Percentiles rank a stretch among this genome's conserved stretches.
These are phyloP conservation scores for Colistium nudipinnis DNA, from an alignment of 2,113 vertebrate species.

Conservation along the genomic window DNA sequence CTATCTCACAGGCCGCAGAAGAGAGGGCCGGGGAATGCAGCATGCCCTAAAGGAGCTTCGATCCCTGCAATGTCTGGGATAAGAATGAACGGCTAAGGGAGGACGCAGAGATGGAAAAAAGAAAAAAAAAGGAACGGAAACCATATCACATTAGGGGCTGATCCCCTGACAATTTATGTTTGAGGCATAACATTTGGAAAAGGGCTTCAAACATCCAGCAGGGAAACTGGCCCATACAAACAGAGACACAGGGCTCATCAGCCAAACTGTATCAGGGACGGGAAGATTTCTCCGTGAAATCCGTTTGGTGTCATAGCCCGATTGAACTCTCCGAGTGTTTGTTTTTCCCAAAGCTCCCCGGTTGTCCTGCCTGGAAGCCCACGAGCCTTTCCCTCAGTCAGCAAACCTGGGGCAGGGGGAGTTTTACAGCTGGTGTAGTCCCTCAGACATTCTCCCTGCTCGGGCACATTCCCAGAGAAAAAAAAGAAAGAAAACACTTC, in stretches of 20 bases:
- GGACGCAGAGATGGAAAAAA: conserved; percentile 37
- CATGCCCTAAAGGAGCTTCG: conserved; percentile 44
- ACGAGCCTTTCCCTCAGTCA: conserved; percentile 21
- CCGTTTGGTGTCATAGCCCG: conserved; percentile 25
- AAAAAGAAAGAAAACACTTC: not conserved
- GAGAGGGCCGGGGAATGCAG: conserved; percentile 50
- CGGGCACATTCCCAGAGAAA: conserved; percentile 7
- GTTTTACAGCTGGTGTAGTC: conserved; percentile 37
- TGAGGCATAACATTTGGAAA: conserved; percentile 43
- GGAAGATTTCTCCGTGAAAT: conserved; percentile 17
- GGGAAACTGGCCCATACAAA: conserved; percentile 29
- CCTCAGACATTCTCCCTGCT: conserved; percentile 22
- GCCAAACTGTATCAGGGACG: conserved; percentile 3
- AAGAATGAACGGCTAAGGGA: conserved; percentile 55
- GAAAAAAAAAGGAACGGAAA: conserved; percentile 27
- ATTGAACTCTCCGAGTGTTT: conserved; percentile 39
- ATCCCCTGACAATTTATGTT: conserved; percentile 43
- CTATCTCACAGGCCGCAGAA: conserved; percentile 69
- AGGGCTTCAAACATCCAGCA: conserved; percentile 40
- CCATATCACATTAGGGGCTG: conserved; percentile 38
- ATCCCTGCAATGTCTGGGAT: conserved; percentile 43
- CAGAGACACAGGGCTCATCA: conserved; percentile 37
- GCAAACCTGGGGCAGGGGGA: conserved; percentile 39
- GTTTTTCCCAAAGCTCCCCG: conserved; percentile 43
- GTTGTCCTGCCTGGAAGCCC: conserved; percentile 36